Evolutionary conservation across 2,888 invertebrate genomes (phyloP).

Genomic region (Thysanoteuthis rhombus): DNA sequence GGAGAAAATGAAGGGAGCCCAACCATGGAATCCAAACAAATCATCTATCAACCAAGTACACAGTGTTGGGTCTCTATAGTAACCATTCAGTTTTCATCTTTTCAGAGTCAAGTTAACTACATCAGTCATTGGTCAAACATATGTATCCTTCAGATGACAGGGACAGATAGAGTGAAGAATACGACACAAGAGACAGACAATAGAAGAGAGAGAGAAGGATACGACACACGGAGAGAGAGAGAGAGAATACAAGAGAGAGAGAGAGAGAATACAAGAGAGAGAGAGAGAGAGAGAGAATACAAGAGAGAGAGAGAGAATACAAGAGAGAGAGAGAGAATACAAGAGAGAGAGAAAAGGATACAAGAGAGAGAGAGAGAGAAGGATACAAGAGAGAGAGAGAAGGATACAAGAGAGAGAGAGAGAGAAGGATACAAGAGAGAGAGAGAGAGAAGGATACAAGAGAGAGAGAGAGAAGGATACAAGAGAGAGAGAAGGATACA

Average conservation of each 20-base stretch:
- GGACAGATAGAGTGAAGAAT: background rate
- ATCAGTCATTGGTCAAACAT: background rate
- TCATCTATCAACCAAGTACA: background rate
- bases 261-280: too few species aligned
- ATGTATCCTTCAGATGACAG: background rate
- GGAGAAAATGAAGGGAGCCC: background rate
- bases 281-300: too few species aligned
- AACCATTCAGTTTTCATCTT: background rate
- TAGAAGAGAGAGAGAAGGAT: too few species aligned
- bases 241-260: background rate
- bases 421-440: too few species aligned
- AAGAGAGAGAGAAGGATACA: too few species aligned
- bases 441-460: too few species aligned
- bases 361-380: background rate
- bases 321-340: too few species aligned
- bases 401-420: background rate
- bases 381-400: background rate
- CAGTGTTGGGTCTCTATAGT: background rate
- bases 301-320: background rate
- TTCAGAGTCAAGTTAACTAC: background rate
- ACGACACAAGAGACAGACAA: too few species aligned
- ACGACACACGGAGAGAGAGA: background rate
- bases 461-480: background rate
- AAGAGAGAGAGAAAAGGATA: too few species aligned
- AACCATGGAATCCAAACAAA: background rate